phyloP scores from a whole-genome alignment of 2,113 vertebrate species.

The Chauna torquata region DNA sequence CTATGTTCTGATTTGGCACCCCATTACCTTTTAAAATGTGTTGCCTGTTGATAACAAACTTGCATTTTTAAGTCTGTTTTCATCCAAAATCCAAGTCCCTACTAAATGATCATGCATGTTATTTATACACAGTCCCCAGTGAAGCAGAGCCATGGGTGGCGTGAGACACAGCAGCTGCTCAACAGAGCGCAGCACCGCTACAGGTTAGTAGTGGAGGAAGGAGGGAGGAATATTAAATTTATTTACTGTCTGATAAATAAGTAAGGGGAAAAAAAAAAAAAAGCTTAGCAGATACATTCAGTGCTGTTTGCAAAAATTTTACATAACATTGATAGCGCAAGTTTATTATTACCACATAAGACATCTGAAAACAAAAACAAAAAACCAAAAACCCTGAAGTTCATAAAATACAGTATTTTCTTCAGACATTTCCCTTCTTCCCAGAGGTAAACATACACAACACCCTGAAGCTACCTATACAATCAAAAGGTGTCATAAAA shows the following conservation, averaged over 20 bases:
- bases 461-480: neutral
- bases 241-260: neutral
- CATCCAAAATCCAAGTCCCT: neutral
- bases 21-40: constrained; percentile 34
- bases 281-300: neutral
- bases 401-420: neutral
- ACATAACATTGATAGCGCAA: neutral
- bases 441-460: neutral
- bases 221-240: neutral
- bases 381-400: neutral
- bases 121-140: neutral
- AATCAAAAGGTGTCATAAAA: neutral
- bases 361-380: accelerated
- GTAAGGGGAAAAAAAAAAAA: neutral
- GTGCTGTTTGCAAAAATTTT: neutral
- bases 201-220: neutral
- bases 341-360: neutral
- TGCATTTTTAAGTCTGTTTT: neutral
- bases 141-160: neutral
- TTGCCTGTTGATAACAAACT: constrained; percentile 42
- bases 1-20: constrained; percentile 28
- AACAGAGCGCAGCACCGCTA: neutral
- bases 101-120: constrained; percentile 22
- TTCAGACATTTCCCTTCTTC: neutral
- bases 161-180: neutral